Percentiles rank a stretch among this genome's conserved stretches.
phyloP scores from a whole-genome alignment of 2,113 vertebrate genomes.

The Oryzias javanicus region DNA sequence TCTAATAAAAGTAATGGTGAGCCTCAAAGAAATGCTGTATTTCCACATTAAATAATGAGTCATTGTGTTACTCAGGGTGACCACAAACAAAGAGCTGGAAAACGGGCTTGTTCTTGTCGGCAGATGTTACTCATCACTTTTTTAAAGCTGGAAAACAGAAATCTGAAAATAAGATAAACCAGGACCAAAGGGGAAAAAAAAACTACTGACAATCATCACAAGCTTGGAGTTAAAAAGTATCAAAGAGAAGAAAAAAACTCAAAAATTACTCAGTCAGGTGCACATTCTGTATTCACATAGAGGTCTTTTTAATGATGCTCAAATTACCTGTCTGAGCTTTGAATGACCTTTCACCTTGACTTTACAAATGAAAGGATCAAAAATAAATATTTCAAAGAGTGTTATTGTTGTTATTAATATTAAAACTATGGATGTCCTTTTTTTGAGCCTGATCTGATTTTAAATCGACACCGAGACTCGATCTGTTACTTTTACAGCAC shows the following conservation, averaged over 20 bases:
- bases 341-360: conserved; percentile 22
- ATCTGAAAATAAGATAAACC: background rate
- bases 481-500: too few relatives aligned
- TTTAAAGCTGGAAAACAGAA: background rate
- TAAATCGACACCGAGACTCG: too few relatives aligned
- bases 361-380: too few relatives aligned
- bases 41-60: conserved; percentile 36
- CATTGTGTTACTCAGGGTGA: conserved; percentile 39
- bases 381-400: too few relatives aligned
- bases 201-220: background rate
- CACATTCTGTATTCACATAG: conserved; percentile 7
- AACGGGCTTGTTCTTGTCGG: background rate
- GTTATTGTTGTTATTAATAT: too few relatives aligned
- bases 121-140: conserved; percentile 9
- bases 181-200: background rate
- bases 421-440: too few relatives aligned
- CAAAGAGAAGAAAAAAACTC: background rate
- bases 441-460: too few relatives aligned
- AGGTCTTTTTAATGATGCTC: conserved; percentile 11
- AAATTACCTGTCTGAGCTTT: conserved; percentile 13
- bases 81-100: conserved; percentile 29
- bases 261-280: conserved; percentile 1
- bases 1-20: conserved; percentile 28
- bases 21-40: conserved; percentile 34
- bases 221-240: background rate